phyloP scores from a whole-genome alignment of 2,888 invertebrate species.

The Meteorus colon region DNA sequence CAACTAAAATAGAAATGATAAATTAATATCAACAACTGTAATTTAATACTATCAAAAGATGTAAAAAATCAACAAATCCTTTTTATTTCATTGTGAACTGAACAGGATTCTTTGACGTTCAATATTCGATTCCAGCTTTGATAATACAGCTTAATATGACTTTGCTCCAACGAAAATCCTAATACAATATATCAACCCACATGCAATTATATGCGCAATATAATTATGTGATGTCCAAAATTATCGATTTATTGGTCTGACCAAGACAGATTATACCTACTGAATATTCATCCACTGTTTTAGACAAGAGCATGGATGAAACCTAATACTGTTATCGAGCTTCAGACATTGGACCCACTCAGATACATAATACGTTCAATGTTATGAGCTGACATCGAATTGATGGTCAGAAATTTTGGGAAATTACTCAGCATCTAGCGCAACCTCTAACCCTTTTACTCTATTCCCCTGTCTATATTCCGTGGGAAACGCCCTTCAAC shows the following conservation, averaged over 20 bases:
- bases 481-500: constrained; percentile 13
- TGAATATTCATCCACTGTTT: constrained; percentile 1
- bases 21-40: no score
- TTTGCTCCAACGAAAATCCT: no score
- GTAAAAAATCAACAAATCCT: no score
- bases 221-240: neutral
- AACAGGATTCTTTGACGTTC: no score
- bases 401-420: constrained; percentile 19
- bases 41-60: no score
- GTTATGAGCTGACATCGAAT: constrained; percentile 23
- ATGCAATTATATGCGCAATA: neutral
- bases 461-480: neutral
- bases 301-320: constrained; percentile 7
- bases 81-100: no score
- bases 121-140: no score
- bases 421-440: constrained; percentile 12
- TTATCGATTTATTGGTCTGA: neutral
- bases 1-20: no score
- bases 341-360: constrained; percentile 15
- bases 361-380: neutral
- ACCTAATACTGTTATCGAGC: constrained; percentile 10
- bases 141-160: no score
- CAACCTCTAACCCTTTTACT: neutral
- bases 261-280: constrained; percentile 10
- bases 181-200: no score